Evolutionary conservation across 1,140 invertebrate species (phyloP), one percentile per base, ranked within the genome.

Genomic region (Drepana arcuata): DNA sequence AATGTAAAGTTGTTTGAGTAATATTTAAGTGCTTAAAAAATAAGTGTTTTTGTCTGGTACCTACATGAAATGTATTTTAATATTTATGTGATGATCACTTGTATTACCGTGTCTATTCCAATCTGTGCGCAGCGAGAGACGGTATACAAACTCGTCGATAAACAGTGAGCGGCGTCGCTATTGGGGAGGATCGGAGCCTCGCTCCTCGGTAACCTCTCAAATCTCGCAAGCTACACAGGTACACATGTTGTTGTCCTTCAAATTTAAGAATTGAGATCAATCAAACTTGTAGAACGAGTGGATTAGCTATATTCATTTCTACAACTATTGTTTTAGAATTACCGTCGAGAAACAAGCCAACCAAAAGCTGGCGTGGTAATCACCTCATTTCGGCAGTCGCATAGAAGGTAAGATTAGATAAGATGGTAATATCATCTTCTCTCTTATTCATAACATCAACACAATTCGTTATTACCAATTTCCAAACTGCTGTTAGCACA

Each of bases 311-410:
- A 12, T 32, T 11, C 2, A 47, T 13, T 23, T 21, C 11, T 7
- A 24, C 12, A 7, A 37, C 41, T 56, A n/a, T 41, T 31, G 31
- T 49, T 65, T 30, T 48, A 84, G 83, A 81, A 70, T 18, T 84
- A 81, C 32, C 74, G 83, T n/a, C 66, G 83, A 1, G 83, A 84
- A 42, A 79, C 78, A 7, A 77, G 72, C 34, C 81, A 84, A 43
- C 71, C 83, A 5, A 93, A 90, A 85, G 93, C 89, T 9, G 95
- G 95, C 2, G 94, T 96, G 5, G 94, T 97, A 7, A 94, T 97
- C n/a, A 97, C 95, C 0, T 96, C 94, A 14, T 95, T 93, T 55
- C 83, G 95, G 26, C 92, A 94, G 64, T 95, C 94, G 1, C 93
- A 95, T 58, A 77, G 95, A 79, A 92, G 95, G 93, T 95, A 85